Base-by-base conservation (phyloP, 2,888 invertebrate genomes). In the Xylota sylvarum region DNA sequence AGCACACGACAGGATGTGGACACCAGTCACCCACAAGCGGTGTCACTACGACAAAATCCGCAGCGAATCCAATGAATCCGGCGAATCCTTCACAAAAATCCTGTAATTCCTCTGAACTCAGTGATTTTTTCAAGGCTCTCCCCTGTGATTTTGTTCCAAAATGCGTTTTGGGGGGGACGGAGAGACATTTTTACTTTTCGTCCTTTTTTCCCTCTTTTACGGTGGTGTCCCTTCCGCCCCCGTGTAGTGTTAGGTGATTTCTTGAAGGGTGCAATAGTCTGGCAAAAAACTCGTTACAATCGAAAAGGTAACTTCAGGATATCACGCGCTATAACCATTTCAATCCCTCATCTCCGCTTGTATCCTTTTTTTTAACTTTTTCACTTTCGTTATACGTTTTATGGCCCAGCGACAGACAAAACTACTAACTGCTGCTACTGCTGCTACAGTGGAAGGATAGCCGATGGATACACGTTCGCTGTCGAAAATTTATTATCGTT, bases 301-400 rank as follows among this genome's bases (percentile, higher is more conserved):
- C 81, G 65, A 43, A 62, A 67, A 82, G 82, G 86, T 86, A 82
- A 86, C 74, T 81, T 30, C 14, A 48, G 81, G 72, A 67, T 62
- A 77, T 82, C 86, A 86, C 86, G 86, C 86, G 82, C 77, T 55
- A 69, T 62, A 58, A 64, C 82, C 72, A 73, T 86, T 86, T 82
- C 82, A 82, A 86, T 86, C 14, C 40, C 77, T 86, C 86, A 82
- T 82, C 73, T 67, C 48, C 19, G 52, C 30, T 46, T 62, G 67
- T 77, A 69, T 73, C 50, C 60, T 35, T 72, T 14, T 40, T 10
- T 23, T 73, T 48, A 73, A 40, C 82, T 86, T 78, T 46, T 78
- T 73, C 83, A 52, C 83, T 83, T 83, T 58, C 7, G 35, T 23
- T 60, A 12, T 30, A 72, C 72, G 62, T 86, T 86, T 78, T 77